Conservation (phyloP, 2,888 invertebrate species). For the Cactoblastis cactorum region DNA sequence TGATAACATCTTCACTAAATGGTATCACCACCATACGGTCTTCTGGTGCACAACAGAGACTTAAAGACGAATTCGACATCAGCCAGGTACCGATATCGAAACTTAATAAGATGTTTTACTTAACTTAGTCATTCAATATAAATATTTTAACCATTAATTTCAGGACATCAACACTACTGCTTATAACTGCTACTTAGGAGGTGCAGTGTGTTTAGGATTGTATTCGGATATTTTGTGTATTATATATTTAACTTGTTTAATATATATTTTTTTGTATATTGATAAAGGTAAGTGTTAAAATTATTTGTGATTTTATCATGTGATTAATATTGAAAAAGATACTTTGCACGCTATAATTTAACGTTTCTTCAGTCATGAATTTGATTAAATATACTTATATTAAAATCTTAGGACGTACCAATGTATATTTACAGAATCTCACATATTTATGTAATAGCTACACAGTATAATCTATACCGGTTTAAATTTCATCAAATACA, state of each 20-base stretch:
- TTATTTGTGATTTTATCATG: neutral
- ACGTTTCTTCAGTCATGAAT: too few relatives aligned
- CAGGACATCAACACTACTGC: slow-evolving; percentile 83
- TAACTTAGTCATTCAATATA: too few relatives aligned
- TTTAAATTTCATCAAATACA: too few relatives aligned
- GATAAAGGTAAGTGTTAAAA: slow-evolving; percentile 52
- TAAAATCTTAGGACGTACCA: too few relatives aligned
- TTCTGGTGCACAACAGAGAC: slow-evolving; percentile 81
- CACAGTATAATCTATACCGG: too few relatives aligned
- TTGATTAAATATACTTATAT: too few relatives aligned
- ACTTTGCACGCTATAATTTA: too few relatives aligned
- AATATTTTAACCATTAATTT: slow-evolving; percentile 17
- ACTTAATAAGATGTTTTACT: too few relatives aligned
- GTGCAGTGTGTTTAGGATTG: slow-evolving; percentile 82
- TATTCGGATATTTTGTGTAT: slow-evolving; percentile 83
- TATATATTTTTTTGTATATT: slow-evolving; percentile 81
- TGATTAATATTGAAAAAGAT: too few relatives aligned
- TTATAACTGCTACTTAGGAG: slow-evolving; percentile 82
- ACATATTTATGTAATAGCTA: too few relatives aligned
- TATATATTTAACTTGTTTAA: slow-evolving; percentile 81
- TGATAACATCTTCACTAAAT: slow-evolving; percentile 85
- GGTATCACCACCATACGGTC: slow-evolving; percentile 89
- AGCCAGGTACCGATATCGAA: slow-evolving; percentile 72
- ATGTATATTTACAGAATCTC: too few relatives aligned
- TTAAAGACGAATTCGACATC: slow-evolving; percentile 80